Evolutionary conservation across 1,140 invertebrate genomes (phyloP).

Genomic region (Pomacea maculata): DNA sequence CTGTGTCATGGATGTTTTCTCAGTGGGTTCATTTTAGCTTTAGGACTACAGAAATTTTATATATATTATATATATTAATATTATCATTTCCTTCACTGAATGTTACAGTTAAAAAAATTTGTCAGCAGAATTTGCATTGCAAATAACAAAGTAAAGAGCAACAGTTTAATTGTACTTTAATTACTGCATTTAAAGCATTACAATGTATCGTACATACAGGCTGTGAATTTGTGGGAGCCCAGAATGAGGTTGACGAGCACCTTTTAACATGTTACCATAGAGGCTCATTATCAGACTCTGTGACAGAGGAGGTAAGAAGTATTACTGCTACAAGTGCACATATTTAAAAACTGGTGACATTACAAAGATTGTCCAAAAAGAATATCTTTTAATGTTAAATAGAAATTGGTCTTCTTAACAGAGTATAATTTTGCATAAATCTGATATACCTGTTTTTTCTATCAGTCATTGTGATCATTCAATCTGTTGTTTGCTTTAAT

Average conservation of each 20-base stretch:
- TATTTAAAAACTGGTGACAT: background rate
- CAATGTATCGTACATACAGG: background rate
- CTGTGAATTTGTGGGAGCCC: background rate
- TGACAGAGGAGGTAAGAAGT: background rate
- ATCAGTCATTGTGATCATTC: background rate
- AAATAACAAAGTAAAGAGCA: background rate
- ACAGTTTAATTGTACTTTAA: background rate
- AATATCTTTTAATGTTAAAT: too few species aligned
- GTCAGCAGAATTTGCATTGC: background rate
- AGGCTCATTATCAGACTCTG: background rate
- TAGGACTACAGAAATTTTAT: background rate
- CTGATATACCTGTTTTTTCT: background rate
- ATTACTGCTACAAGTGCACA: background rate
- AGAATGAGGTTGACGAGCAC: background rate
- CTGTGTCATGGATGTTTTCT: background rate
- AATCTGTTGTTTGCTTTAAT: background rate
- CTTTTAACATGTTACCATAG: background rate
- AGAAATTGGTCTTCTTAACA: background rate
- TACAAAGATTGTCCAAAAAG: too few species aligned
- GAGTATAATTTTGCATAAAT: background rate
- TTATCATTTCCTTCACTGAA: background rate
- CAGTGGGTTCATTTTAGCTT: background rate
- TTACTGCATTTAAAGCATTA: background rate
- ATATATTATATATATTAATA: background rate
- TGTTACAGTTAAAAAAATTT: background rate